Evolutionary conservation across 2,888 invertebrate genomes (phyloP).

Genomic region (Scotopteryx bipunctaria): DNA sequence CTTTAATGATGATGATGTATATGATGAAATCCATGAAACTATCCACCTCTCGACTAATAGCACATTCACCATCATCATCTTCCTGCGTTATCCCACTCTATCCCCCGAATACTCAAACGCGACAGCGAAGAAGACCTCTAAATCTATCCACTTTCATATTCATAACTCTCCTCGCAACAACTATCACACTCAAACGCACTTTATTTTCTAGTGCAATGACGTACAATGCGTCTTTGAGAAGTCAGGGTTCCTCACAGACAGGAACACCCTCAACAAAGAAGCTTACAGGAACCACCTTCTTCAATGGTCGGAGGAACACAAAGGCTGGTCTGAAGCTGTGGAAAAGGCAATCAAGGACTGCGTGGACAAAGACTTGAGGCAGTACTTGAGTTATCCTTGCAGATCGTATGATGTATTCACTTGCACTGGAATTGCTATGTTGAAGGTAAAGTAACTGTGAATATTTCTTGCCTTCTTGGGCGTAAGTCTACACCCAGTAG

Average conservation of each 20-base stretch:
- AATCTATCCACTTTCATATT: not conserved
- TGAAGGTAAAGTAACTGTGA: conserved; percentile 75
- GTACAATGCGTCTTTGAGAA: conserved; percentile 73
- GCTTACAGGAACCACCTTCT: conserved; percentile 60
- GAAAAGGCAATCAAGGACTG: conserved; percentile 69
- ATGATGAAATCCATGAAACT: too few species aligned
- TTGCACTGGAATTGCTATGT: conserved; percentile 74
- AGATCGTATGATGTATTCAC: conserved; percentile 73
- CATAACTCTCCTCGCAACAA: too few species aligned
- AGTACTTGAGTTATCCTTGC: conserved; percentile 66
- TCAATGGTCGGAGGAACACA: conserved; percentile 60
- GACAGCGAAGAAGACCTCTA: not conserved
- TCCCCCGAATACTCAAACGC: too few species aligned
- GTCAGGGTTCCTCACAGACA: conserved; percentile 67
- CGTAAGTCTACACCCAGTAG: too few species aligned
- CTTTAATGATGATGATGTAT: too few species aligned
- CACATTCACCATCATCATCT: too few species aligned
- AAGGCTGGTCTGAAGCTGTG: conserved; percentile 62
- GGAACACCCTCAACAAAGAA: conserved; percentile 63
- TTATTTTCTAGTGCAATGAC: conserved; percentile 63
- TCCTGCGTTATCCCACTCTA: too few species aligned
- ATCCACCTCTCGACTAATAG: too few species aligned
- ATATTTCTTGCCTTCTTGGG: too few species aligned
- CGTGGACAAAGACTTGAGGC: conserved; percentile 65
- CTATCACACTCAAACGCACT: too few species aligned